Evolutionary conservation across 2,113 vertebrate species (phyloP).

Genomic region (Cinclus cinclus): DNA sequence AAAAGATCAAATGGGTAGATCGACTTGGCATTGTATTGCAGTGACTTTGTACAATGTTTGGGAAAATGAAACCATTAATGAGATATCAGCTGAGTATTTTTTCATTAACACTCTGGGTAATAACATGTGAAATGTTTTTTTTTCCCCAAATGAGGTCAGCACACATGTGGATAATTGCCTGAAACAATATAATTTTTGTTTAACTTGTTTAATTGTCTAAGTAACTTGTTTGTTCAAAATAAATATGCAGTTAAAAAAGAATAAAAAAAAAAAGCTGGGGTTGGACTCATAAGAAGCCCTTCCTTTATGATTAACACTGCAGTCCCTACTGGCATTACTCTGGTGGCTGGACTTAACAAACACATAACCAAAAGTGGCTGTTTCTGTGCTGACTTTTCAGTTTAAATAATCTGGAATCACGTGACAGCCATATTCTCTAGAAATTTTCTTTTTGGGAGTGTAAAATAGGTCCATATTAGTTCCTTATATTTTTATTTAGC

Average conservation of each 20-base stretch:
- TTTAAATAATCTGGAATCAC: background rate
- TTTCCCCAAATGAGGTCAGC: conserved; percentile 45
- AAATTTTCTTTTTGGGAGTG: background rate
- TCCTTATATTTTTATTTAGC: background rate
- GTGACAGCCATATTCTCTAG: background rate
- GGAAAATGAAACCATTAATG: conserved; percentile 58
- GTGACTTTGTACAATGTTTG: conserved; percentile 52
- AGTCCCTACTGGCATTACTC: background rate
- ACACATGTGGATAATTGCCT: background rate
- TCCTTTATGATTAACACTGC: background rate
- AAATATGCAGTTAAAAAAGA: background rate
- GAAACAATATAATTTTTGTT: conserved; percentile 43
- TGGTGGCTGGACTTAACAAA: background rate
- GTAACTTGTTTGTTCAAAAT: conserved; percentile 31
- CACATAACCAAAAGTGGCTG: background rate
- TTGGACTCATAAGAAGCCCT: background rate
- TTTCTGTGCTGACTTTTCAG: background rate
- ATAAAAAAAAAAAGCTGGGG: background rate
- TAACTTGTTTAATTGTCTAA: conserved; percentile 44
- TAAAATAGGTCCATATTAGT: background rate
- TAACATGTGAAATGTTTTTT: conserved; percentile 46
- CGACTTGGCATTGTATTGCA: conserved; percentile 30
- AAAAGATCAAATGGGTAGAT: conserved; percentile 47
- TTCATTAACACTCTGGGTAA: conserved; percentile 16
- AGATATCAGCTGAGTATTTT: conserved; percentile 44